Conservation (phyloP, 2,888 invertebrate genomes). For the Meganola albula region DNA sequence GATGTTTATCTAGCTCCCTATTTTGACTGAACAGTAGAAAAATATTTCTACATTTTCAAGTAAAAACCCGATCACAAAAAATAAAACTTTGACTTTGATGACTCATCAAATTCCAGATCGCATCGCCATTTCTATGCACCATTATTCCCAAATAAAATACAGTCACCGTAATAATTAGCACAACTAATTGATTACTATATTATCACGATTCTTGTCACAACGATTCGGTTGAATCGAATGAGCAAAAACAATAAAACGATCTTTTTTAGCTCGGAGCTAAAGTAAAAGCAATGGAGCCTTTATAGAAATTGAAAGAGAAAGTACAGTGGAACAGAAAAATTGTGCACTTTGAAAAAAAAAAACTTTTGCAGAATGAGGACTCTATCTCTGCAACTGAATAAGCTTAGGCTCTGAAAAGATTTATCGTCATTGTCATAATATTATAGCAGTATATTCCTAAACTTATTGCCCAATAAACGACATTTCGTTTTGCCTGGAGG, state of each 20-base stretch:
- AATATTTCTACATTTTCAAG: no score
- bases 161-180: neutral
- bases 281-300: conserved; percentile 42
- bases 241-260: conserved; percentile 38
- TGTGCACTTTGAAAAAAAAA: conserved; percentile 40
- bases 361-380: conserved; percentile 28
- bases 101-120: no score
- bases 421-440: no score
- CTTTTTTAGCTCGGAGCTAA: conserved; percentile 34
- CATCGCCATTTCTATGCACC: neutral
- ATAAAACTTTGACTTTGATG: no score
- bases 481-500: no score
- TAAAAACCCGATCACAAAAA: no score
- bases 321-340: conserved; percentile 34
- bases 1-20: no score
- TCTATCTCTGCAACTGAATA: no score
- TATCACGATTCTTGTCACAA: neutral
- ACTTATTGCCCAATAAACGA: no score
- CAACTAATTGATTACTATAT: neutral
- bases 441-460: no score
- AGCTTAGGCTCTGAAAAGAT: no score
- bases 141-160: neutral
- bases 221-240: conserved; percentile 27
- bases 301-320: conserved; percentile 39
- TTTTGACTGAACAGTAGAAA: no score